A percentile compares a stretch with the other conserved stretches of the same genome.
Evolutionary conservation across 2,113 vertebrate genomes (phyloP).

Genomic region (Periophthalmodon schlosseri): DNA sequence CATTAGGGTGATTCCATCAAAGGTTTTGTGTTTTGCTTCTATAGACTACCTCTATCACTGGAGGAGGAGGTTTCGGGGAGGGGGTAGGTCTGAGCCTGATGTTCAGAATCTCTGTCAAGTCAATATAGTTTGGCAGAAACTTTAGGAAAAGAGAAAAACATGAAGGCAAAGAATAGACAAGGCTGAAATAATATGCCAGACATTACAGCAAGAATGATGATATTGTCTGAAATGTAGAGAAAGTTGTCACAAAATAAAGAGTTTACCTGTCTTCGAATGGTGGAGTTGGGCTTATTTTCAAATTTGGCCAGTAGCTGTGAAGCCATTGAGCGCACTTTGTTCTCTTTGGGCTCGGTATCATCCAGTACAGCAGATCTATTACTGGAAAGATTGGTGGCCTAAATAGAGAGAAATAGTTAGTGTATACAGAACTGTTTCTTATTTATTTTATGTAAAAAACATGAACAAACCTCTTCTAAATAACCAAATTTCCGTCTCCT

Average conservation of each 20-base stretch:
- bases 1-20: neutral
- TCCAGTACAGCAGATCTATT: constrained; percentile 70
- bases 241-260: neutral
- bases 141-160: constrained; percentile 38
- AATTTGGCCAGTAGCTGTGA: constrained; percentile 92
- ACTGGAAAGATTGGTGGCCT: constrained; percentile 79
- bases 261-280: constrained; percentile 82
- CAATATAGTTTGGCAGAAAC: constrained; percentile 60
- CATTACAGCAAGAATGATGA: constrained; percentile 25
- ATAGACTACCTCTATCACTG: constrained; percentile 83
- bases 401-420: constrained; percentile 19
- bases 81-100: constrained; percentile 75
- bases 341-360: constrained; percentile 77
- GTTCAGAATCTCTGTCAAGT: constrained; percentile 70
- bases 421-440: neutral
- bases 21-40: neutral
- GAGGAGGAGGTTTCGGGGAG: constrained; percentile 76
- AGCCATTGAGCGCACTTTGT: constrained; percentile 96
- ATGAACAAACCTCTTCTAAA: constrained; percentile 85
- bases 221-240: neutral
- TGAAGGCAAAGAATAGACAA: constrained; percentile 43
- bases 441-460: neutral
- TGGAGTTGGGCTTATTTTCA: constrained; percentile 79
- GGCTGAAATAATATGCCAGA: constrained; percentile 23
- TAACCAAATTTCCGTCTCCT: constrained; percentile 83